A percentile compares a stretch with the other conserved stretches of the same genome.
phyloP scores from a whole-genome alignment of 2,888 invertebrate genomes.

The Archips xylosteana region DNA sequence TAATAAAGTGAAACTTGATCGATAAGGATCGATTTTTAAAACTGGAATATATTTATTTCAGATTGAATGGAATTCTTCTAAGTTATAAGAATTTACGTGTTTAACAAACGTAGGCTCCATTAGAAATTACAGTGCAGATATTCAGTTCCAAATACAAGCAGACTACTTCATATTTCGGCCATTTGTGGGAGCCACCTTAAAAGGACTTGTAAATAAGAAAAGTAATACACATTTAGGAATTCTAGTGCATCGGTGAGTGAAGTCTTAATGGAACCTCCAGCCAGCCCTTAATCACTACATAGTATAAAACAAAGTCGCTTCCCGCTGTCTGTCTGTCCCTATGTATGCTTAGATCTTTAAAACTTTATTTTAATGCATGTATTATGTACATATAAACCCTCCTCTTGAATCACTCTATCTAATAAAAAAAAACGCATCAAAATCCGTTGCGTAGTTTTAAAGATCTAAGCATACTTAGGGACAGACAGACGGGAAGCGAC shows the following conservation, averaged over 20 bases:
- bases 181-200: constrained; percentile 84
- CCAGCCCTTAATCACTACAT: neutral
- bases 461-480: too few species aligned
- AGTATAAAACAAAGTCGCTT: too few species aligned
- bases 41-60: constrained; percentile 62
- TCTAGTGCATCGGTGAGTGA: constrained; percentile 85
- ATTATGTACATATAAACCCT: too few species aligned
- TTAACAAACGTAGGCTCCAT: constrained; percentile 85
- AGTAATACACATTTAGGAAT: constrained; percentile 88
- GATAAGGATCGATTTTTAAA: neutral
- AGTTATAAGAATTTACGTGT: constrained; percentile 88
- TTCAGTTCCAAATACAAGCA: constrained; percentile 88
- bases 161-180: constrained; percentile 89
- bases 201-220: constrained; percentile 89
- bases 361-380: too few species aligned
- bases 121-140: constrained; percentile 86
- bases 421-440: too few species aligned
- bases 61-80: constrained; percentile 88
- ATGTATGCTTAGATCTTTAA: too few species aligned
- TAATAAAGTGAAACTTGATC: constrained; percentile 16
- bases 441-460: too few species aligned
- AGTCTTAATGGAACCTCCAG: neutral
- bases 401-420: too few species aligned
- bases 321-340: too few species aligned
- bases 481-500: too few species aligned